Evolutionary conservation across 2,113 vertebrate genomes (phyloP), one percentile per base, ranked within the genome.

Genomic region (Oplegnathus fasciatus): DNA sequence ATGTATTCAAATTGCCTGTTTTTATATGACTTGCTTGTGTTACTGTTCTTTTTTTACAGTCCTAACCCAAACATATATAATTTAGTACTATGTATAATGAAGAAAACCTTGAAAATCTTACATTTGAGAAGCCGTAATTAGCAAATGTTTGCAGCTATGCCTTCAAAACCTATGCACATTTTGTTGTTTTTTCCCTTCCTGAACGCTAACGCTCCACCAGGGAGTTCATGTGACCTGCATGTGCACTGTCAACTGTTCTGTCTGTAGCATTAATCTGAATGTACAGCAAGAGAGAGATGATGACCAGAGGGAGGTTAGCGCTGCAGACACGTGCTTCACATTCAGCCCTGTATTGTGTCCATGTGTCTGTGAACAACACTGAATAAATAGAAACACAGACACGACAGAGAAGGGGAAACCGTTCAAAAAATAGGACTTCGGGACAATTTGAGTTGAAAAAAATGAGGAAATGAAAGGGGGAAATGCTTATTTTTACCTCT

Each of bases 381-480:
- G 14, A 76, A 46, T 48, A 52, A 70, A 72, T 26, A 28, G 34
- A 69, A 54, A 62, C 75, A 77, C 67, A 70, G 37, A 22, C 32
- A 34, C 44, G 54, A 30, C 69, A 75, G 65, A 82, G 52, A 32
- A 73, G 11, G 6, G 46, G 64, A 30, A 68, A 78, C 50, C 73
- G 0, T 42, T 30, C 0, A n/a, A 80, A 57, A 50, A 83, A 76
- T 48, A 82, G 20, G 18, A 87, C 26, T 67, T 58, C 0, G 30
- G 75, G 75, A 67, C 68, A 44, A 26, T 79, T 52, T 74, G 30
- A 74, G 48, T 42, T 67, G 52, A 7, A 26, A n/a, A 30, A 30
- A 65, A 83, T 3, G 75, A 83, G 91, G 86, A 91, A 91, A 80
- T 85, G 48, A 92, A 86, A 89, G 52, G 13, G 44, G 84, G 82